These are phyloP conservation scores for Ormyrus labotus DNA, from an alignment of 2,888 invertebrate genomes.

Conservation along the genomic window DNA sequence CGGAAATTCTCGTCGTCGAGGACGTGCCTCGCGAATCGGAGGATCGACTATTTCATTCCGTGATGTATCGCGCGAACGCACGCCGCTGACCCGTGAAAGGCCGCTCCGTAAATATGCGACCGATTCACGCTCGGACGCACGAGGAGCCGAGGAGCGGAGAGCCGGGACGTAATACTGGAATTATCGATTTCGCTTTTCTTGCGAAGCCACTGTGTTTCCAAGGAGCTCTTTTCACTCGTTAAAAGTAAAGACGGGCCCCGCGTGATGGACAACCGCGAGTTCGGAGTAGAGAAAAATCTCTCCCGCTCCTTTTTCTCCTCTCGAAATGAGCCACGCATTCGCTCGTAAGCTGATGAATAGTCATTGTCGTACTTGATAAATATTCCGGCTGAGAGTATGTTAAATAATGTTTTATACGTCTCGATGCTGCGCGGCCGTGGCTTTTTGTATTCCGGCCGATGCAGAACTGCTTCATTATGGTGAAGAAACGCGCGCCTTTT, in stretches of 20 bases:
- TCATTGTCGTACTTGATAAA: slow-evolving; percentile 47
- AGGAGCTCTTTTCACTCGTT: slow-evolving; percentile 34
- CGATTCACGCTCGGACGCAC: neutral
- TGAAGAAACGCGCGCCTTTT: neutral
- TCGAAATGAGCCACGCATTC: slow-evolving; percentile 7
- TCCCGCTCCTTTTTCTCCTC: neutral
- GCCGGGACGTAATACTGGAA: neutral
- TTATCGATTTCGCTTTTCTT: slow-evolving; percentile 11
- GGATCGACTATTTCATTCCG: slow-evolving; percentile 22
- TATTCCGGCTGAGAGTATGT: slow-evolving; percentile 42
- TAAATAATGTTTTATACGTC: slow-evolving; percentile 44
- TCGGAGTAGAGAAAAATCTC: slow-evolving; percentile 19
- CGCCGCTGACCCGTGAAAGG: neutral
- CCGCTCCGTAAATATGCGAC: slow-evolving; percentile 21
- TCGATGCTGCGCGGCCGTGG: neutral
- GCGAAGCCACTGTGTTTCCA: neutral
- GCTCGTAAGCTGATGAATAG: slow-evolving; percentile 33
- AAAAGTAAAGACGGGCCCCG: slow-evolving; percentile 17
- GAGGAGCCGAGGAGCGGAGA: too few relatives aligned
- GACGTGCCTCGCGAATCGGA: neutral
- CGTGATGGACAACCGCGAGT: too few relatives aligned
- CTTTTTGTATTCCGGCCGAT: neutral
- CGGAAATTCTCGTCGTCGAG: slow-evolving; percentile 27
- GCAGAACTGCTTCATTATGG: slow-evolving; percentile 38
- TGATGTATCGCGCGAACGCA: slow-evolving; percentile 19